phyloP scores from a whole-genome alignment of 2,113 vertebrate genomes.

The Galemys pyrenaicus region DNA sequence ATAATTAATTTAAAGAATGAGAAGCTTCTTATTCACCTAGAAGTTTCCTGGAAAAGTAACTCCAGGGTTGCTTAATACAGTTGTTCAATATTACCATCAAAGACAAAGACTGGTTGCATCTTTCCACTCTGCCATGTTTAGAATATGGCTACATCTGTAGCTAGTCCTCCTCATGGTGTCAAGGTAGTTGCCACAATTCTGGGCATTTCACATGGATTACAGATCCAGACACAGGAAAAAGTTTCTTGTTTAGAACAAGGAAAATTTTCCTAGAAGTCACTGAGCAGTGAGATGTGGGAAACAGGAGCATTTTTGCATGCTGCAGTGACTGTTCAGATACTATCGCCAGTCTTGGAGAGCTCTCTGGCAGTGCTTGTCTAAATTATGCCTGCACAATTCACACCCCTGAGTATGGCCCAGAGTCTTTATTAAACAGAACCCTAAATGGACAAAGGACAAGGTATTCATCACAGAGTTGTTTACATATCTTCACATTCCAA shows the following conservation, averaged over 20 bases:
- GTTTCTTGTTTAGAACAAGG: background rate
- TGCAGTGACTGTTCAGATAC: background rate
- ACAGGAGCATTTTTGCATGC: background rate
- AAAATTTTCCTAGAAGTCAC: background rate
- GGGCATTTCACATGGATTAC: background rate
- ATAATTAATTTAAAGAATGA: background rate
- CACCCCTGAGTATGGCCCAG: fast-evolving
- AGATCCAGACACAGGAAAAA: background rate
- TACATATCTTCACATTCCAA: too few relatives aligned
- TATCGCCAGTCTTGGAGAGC: background rate
- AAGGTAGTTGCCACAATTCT: background rate
- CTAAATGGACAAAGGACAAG: background rate
- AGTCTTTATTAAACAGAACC: background rate
- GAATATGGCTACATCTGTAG: background rate
- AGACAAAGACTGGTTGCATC: background rate
- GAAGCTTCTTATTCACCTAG: background rate
- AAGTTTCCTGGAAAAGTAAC: background rate
- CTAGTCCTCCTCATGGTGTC: background rate
- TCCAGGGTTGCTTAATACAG: background rate
- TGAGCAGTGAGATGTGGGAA: background rate
- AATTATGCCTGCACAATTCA: background rate
- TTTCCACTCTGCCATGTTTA: background rate
- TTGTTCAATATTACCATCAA: background rate
- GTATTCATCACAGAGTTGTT: background rate
- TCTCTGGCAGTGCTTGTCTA: background rate